Percentiles rank a stretch among this genome's conserved stretches.
phyloP scores from a whole-genome alignment of 2,888 invertebrate genomes.

The Diplolepis rosae region DNA sequence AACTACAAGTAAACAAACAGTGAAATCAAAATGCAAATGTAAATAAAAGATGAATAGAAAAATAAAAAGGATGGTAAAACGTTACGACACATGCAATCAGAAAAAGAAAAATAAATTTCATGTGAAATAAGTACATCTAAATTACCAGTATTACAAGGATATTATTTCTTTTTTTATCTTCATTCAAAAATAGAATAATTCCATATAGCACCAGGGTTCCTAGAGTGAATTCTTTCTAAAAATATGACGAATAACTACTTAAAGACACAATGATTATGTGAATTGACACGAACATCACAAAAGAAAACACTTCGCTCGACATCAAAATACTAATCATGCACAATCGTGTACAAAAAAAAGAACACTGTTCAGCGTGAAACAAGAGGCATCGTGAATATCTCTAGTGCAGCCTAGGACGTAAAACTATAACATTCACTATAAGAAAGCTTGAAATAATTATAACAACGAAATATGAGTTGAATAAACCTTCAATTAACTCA shows the following conservation, averaged over 20 bases:
- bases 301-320: constrained; percentile 12
- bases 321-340: constrained; percentile 42
- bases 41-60: constrained; percentile 33
- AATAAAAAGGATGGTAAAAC: constrained; percentile 36
- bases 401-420: constrained; percentile 5
- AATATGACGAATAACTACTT: constrained; percentile 62
- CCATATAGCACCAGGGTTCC: constrained; percentile 72
- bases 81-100: constrained; percentile 15
- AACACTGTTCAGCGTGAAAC: constrained; percentile 24
- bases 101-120: constrained; percentile 9
- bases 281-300: constrained; percentile 26
- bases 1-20: neutral
- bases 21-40: neutral
- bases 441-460: neutral
- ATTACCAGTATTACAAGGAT: constrained; percentile 22
- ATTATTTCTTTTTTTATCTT: constrained; percentile 29
- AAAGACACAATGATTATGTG: constrained; percentile 57
- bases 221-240: constrained; percentile 62
- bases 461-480: neutral
- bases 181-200: constrained; percentile 69
- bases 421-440: constrained; percentile 6
- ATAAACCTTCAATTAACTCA: neutral
- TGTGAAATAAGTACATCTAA: constrained; percentile 31
- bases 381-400: constrained; percentile 24
- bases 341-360: constrained; percentile 44